A percentile compares a stretch with the other conserved stretches of the same genome.
phyloP scores from a whole-genome alignment of 2,797 vertebrate species.

The Acridotheres tristis region DNA sequence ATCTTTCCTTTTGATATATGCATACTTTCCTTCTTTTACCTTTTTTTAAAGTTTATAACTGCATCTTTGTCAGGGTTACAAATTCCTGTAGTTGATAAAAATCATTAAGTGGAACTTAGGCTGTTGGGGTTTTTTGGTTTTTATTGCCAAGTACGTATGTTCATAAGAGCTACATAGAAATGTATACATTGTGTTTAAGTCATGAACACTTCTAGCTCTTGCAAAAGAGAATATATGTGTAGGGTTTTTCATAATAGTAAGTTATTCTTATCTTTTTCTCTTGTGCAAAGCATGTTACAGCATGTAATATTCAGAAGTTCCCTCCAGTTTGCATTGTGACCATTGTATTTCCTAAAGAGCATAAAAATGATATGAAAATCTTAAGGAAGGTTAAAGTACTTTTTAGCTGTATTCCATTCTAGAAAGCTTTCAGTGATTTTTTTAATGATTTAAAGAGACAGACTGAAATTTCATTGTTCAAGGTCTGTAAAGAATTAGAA shows the following conservation, averaged over 20 bases:
- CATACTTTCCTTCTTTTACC: not conserved
- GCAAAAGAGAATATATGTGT: not conserved
- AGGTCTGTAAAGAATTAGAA: not conserved
- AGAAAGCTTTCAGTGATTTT: constrained; percentile 47
- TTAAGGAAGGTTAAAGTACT: not conserved
- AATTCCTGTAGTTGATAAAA: not conserved
- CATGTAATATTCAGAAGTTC: constrained; percentile 16
- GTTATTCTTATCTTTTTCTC: not conserved
- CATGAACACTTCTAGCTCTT: not conserved
- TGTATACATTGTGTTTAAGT: not conserved
- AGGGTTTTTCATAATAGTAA: not conserved
- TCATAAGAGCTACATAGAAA: not conserved
- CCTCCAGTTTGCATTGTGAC: constrained; percentile 42
- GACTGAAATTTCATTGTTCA: not conserved
- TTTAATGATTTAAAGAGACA: constrained; percentile 6
- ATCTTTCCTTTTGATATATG: not conserved
- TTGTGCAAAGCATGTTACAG: not conserved
- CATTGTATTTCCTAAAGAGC: not conserved
- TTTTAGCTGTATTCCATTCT: not conserved
- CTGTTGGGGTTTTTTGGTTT: not conserved
- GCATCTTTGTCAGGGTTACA: not conserved
- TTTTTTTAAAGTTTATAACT: not conserved
- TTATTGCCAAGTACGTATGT: not conserved
- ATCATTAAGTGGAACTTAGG: not conserved
- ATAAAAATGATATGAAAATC: not conserved